Evolutionary conservation across 1,140 invertebrate genomes (phyloP).

Genomic region (Penaeus vannamei): DNA sequence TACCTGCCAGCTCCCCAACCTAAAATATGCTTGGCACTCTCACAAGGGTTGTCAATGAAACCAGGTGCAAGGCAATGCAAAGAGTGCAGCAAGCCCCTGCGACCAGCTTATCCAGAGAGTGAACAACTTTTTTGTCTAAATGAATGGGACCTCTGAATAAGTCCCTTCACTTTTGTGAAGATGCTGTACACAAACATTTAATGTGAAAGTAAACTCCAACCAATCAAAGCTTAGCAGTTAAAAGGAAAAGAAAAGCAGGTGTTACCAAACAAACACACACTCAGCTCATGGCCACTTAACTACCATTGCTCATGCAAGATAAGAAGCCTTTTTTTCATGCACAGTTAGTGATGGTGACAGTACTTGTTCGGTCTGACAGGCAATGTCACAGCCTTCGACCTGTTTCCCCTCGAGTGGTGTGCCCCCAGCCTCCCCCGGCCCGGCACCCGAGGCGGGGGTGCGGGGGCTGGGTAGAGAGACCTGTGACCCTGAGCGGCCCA

Average conservation of each 20-base stretch:
- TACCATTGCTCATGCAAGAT: conserved; percentile 50
- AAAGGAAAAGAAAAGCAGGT: too few species aligned
- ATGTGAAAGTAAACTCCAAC: neutral
- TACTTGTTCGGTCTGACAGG: conserved; percentile 67
- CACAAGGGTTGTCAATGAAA: conserved; percentile 2
- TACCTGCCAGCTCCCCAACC: too few species aligned
- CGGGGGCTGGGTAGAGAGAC: conserved; percentile 54
- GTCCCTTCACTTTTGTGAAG: conserved; percentile 4
- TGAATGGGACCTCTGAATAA: too few species aligned
- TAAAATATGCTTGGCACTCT: too few species aligned
- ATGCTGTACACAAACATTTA: neutral
- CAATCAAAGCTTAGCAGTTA: too few species aligned
- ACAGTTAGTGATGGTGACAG: conserved; percentile 64
- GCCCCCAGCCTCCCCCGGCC: conserved; percentile 44
- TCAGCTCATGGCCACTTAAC: conserved; percentile 25
- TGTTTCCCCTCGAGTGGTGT: conserved; percentile 37
- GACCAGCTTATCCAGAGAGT: neutral
- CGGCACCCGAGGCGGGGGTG: conserved; percentile 51
- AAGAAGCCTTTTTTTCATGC: conserved; percentile 57
- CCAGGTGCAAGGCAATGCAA: conserved; percentile 16
- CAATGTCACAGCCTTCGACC: conserved; percentile 58
- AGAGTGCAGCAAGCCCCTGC: conserved; percentile 1
- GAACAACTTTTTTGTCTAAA: too few species aligned
- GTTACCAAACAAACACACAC: conserved; percentile 16
- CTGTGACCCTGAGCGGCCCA: conserved; percentile 50